Base-by-base conservation (phyloP, 2,113 vertebrate species). In the Hydrochoerus hydrochaeris region DNA sequence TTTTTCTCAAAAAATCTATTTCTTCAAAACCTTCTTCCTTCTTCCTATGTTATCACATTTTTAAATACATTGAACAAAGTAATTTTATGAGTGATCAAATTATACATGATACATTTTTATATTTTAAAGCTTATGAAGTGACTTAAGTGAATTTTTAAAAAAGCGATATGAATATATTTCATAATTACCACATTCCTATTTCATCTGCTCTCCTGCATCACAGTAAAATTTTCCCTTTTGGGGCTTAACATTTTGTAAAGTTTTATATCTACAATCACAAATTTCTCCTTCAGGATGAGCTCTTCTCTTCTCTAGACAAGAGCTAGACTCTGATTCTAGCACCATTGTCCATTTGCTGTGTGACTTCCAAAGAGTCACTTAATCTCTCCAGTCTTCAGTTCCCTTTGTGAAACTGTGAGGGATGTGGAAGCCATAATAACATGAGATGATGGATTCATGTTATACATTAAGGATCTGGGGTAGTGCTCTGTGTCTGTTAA, bases 11-110 rank as follows among this genome's bases (percentile, higher is more conserved):
- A 94, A 85, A 92, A 92, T 7, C 35, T 80, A 65, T 97, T 90
- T 91, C 57, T 46, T 62, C 65, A 20, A 90, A 88, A 88, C 58
- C 88, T 82, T 58, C 89, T 89, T 92, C 44, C 49, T 96, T 88
- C 85, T 88, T 97, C 92, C 90, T 94, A 92, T 95, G 85, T 91
- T 95, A 95, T 89, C 91, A 93, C 3, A 0, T 95, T 96, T 98
- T 97, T 96, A 98, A 98, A 97, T 98, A 97, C n/a, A 96, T 80
- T 85, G 96, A 97, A 93, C 93, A 96, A 28, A 93, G 75, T 97
- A 97, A 97, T 95, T 97, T 97, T 97, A 84, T 96, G 95, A 97
- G 83, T 83, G 95, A 96, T 54, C 80, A 77, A 84, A 84, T 96
- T 96, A 97, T 96, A 95, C 95, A 97, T 95, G 94, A 91, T 96